Evolutionary conservation across 2,888 invertebrate species (phyloP).

Genomic region (Oscheius sp.): DNA sequence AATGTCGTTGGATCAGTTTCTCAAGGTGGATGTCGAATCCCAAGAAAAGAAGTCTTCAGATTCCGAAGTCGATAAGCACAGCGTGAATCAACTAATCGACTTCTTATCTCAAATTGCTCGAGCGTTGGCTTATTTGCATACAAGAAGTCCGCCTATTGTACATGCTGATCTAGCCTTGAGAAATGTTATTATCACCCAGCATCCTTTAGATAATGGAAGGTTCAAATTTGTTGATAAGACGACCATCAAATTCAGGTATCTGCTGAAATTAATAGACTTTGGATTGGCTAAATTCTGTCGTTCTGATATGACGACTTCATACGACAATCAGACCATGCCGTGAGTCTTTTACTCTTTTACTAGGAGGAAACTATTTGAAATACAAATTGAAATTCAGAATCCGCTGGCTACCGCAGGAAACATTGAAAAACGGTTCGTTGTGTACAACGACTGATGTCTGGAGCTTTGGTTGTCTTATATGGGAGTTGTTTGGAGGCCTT

Average conservation of each 20-base stretch:
- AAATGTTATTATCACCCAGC: constrained; percentile 92
- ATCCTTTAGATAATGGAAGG: constrained; percentile 43
- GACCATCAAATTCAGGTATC: too few species aligned
- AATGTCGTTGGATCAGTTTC: constrained; percentile 41
- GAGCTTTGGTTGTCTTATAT: constrained; percentile 45
- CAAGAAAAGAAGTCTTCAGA: not conserved
- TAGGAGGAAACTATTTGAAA: not conserved
- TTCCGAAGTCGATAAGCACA: constrained; percentile 14
- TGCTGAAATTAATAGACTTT: constrained; percentile 54
- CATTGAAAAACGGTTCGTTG: constrained; percentile 37
- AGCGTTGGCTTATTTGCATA: constrained; percentile 93
- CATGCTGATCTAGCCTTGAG: constrained; percentile 97
- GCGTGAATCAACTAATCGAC: constrained; percentile 42
- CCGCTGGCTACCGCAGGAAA: constrained; percentile 58
- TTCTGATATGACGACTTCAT: constrained; percentile 42
- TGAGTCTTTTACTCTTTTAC: not conserved
- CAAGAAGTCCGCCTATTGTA: constrained; percentile 96
- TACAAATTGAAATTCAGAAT: constrained; percentile 26
- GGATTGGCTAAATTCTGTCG: constrained; percentile 51
- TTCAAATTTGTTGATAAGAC: too few species aligned
- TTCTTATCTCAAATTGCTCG: constrained; percentile 49
- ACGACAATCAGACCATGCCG: constrained; percentile 47
- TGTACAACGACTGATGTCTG: constrained; percentile 50
- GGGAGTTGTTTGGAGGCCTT: constrained; percentile 44
- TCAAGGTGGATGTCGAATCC: constrained; percentile 26